Percentiles rank a stretch among this genome's conserved stretches.
phyloP scores from a whole-genome alignment of 2,888 invertebrate genomes.

The Listrodromus nycthemerus region DNA sequence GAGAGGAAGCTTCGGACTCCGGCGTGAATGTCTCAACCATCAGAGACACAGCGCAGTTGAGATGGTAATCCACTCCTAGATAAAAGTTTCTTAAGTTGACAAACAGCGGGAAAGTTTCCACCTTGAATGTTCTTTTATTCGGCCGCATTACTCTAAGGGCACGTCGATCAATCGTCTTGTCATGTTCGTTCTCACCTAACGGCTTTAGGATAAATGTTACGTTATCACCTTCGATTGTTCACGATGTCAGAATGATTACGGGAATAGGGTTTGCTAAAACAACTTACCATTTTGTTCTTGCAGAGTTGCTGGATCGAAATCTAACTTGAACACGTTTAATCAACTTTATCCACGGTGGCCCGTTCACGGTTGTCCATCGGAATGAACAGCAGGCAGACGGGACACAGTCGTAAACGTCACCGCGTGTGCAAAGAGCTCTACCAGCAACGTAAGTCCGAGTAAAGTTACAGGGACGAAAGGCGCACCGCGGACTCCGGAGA shows the following conservation, averaged over 20 bases:
- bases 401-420: constrained; percentile 44
- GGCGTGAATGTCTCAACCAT: constrained; percentile 35
- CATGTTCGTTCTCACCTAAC: constrained; percentile 36
- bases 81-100: constrained; percentile 38
- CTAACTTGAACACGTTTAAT: constrained; percentile 9
- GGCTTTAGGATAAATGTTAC: neutral
- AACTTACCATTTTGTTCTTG: neutral
- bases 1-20: constrained; percentile 6
- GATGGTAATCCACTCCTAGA: constrained; percentile 47
- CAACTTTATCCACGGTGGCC: neutral
- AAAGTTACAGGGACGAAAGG: constrained; percentile 19
- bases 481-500: constrained; percentile 11
- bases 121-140: constrained; percentile 5
- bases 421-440: constrained; percentile 30
- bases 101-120: constrained; percentile 43
- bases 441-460: constrained; percentile 29
- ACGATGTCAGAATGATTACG: constrained; percentile 8
- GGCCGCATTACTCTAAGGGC: constrained; percentile 8
- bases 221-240: constrained; percentile 19
- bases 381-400: constrained; percentile 2
- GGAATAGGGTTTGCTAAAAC: constrained; percentile 5
- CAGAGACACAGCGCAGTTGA: neutral
- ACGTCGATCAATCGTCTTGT: constrained; percentile 34
- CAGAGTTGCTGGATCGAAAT: neutral
- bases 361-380: neutral